These are phyloP conservation scores for Lucilia sericata DNA, from an alignment of 1,140 invertebrate species.

Conservation along the genomic window DNA sequence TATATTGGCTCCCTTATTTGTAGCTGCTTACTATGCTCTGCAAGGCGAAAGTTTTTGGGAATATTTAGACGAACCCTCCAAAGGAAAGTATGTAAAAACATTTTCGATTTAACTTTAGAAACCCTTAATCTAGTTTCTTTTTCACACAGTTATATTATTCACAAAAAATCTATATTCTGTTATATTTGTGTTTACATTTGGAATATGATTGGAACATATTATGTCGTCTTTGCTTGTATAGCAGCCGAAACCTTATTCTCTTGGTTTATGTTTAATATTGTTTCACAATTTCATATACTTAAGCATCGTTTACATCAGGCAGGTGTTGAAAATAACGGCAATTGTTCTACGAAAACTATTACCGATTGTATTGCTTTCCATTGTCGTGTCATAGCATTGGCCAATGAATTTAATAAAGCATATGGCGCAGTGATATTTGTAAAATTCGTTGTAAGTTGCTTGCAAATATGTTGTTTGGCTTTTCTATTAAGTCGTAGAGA, in stretches of 20 bases:
- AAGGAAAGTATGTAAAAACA: background rate
- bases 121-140: no score
- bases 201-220: background rate
- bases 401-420: slow-evolving; percentile 49
- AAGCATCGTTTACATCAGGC: background rate
- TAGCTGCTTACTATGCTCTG: background rate
- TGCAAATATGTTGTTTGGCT: slow-evolving; percentile 54
- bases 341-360: background rate
- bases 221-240: background rate
- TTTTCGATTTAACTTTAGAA: no score
- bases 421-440: slow-evolving; percentile 54
- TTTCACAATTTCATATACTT: slow-evolving; percentile 52
- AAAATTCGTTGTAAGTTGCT: slow-evolving; percentile 54
- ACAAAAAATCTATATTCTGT: background rate
- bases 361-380: slow-evolving; percentile 48
- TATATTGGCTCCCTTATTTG: background rate
- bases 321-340: background rate
- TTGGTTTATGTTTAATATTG: slow-evolving; percentile 43
- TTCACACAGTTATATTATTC: slow-evolving; percentile 9
- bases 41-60: background rate
- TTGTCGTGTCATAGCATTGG: slow-evolving; percentile 48
- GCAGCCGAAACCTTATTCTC: background rate
- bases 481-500: slow-evolving; percentile 51
- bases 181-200: background rate
- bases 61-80: background rate